Evolutionary conservation across 2,888 invertebrate species (phyloP).

Genomic region (Acronicta leporina): DNA sequence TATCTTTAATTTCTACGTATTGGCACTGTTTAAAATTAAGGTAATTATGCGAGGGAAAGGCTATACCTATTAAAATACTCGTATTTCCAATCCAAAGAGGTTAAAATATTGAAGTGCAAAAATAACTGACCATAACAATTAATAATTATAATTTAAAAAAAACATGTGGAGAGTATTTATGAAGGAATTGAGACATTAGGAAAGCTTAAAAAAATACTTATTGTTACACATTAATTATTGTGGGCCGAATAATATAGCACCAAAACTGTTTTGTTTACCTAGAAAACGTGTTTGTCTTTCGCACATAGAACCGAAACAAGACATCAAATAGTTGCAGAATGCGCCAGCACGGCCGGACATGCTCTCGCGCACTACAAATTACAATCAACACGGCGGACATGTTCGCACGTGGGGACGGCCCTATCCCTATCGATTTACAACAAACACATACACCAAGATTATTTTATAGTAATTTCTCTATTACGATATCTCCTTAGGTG

Average conservation of each 20-base stretch:
- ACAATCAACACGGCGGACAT: conserved; percentile 86
- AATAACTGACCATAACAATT: too few relatives aligned
- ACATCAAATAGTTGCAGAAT: conserved; percentile 69
- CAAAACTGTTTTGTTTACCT: conserved; percentile 15
- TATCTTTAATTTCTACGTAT: conserved; percentile 22
- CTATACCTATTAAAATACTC: neutral
- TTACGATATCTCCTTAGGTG: conserved; percentile 70
- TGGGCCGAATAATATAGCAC: conserved; percentile 9
- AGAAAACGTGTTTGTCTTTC: conserved; percentile 28
- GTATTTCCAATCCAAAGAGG: too few relatives aligned
- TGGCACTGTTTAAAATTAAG: neutral
- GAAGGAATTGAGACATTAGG: too few relatives aligned
- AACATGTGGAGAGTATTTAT: too few relatives aligned
- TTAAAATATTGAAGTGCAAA: too few relatives aligned
- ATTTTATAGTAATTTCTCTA: conserved; percentile 88
- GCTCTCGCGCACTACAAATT: conserved; percentile 86
- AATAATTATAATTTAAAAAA: too few relatives aligned
- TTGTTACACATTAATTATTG: too few relatives aligned
- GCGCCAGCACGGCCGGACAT: conserved; percentile 66
- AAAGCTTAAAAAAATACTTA: too few relatives aligned
- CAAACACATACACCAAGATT: conserved; percentile 71
- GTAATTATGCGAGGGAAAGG: neutral
- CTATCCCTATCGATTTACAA: conserved; percentile 84
- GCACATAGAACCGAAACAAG: conserved; percentile 34
- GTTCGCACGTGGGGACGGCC: conserved; percentile 84